phyloP scores from a whole-genome alignment of 2,888 invertebrate species.

The Drosophila birchii region DNA sequence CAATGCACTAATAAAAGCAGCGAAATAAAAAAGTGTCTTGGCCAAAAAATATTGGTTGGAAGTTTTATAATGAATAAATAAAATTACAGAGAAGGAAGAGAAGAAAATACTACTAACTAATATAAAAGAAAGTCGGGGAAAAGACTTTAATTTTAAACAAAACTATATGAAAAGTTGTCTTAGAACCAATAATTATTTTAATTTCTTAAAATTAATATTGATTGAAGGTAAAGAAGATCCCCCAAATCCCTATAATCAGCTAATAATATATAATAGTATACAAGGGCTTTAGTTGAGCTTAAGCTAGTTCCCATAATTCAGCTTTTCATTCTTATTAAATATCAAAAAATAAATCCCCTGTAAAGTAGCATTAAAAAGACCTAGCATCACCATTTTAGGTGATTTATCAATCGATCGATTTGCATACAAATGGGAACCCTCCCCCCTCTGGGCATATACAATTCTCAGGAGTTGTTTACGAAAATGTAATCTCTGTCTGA shows the following conservation, averaged over 20 bases:
- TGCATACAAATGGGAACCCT: not conserved
- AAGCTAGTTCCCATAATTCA: not conserved
- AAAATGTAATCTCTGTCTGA: slow-evolving; percentile 1
- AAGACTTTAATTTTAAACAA: too few relatives aligned
- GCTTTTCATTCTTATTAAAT: not conserved
- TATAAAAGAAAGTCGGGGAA: not conserved
- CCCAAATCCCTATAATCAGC: too few relatives aligned
- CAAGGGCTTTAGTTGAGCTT: not conserved
- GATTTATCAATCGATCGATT: not conserved
- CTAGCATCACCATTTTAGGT: not conserved
- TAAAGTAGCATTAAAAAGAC: not conserved
- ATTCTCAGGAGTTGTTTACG: slow-evolving; percentile 3
- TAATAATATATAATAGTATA: too few relatives aligned
- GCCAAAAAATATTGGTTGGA: not conserved
- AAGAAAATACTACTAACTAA: not conserved
- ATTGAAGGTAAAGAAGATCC: too few relatives aligned
- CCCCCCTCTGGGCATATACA: too few relatives aligned
- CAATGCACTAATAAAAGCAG: not conserved
- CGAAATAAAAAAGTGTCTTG: not conserved
- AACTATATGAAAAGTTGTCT: too few relatives aligned
- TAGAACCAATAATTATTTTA: too few relatives aligned
- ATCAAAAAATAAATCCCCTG: not conserved
- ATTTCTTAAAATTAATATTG: too few relatives aligned
- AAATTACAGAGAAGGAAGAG: too few relatives aligned
- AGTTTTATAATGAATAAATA: not conserved